Conservation (phyloP, 2,113 vertebrate genomes). For the Tychaedon coryphoeus region DNA sequence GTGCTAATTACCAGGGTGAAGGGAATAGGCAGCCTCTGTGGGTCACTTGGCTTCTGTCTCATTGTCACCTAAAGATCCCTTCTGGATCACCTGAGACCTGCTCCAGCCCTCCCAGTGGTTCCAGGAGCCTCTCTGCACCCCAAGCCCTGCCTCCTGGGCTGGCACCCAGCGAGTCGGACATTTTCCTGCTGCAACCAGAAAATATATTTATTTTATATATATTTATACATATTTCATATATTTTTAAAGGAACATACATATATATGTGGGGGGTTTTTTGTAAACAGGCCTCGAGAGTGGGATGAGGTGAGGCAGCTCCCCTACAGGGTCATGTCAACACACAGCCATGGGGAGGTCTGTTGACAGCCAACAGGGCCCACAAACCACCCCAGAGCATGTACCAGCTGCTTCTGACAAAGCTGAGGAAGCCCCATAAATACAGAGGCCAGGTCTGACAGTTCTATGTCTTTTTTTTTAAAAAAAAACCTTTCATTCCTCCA, state of each 20-base stretch:
- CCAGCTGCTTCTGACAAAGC: neutral
- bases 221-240: neutral
- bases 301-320: neutral
- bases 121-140: neutral
- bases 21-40: neutral
- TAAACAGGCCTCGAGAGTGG: neutral
- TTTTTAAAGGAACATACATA: neutral
- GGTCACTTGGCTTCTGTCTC: neutral
- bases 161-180: fast-evolving
- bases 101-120: neutral
- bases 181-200: neutral
- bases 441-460: neutral
- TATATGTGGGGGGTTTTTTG: neutral
- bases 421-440: neutral
- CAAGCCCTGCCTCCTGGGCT: fast-evolving
- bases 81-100: neutral
- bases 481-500: neutral
- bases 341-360: neutral
- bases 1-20: neutral
- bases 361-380: neutral
- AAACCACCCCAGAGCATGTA: neutral
- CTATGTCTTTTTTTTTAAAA: neutral
- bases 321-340: neutral
- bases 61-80: neutral
- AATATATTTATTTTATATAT: neutral